Evolutionary conservation across 1,140 invertebrate species (phyloP), one percentile per base, ranked within the genome.

Genomic region (Leptinotarsa lineolata): DNA sequence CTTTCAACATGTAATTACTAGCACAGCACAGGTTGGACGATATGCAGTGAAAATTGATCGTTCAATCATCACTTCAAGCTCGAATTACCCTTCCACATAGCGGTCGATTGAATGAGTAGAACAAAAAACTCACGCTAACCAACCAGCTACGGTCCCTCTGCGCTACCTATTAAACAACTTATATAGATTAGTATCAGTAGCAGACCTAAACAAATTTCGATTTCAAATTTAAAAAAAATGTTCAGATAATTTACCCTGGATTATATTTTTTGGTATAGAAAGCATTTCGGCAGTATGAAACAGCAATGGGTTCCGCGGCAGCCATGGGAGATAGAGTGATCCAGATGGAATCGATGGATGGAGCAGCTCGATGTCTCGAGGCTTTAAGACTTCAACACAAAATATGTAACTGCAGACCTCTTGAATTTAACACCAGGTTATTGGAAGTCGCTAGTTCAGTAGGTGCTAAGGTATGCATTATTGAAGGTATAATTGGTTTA

Each of bases 341-440:
- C 59, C 93, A 94, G 82, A 94, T 94, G 92, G 93, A 94, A 82
- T 92, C 92, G 0, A 94, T 94, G 93, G 93, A 94, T 79, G 93
- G 93, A 1, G 92, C 92, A 0, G 93, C 93, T 0, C 85, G 92
- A 44, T 94, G 93, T 78, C 84, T 94, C 45, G 93, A 94, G 82
- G 91, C 91, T 3, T 83, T 94, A 6, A 86, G 93, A 73, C 82
- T 92, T 13, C 92, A 94, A 77, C 92, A 92, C 79, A 91, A 93
- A 81, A 94, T 94, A 76, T 94, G 93, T 84, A 93, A 94, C 83
- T 94, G 93, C 83, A 87, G 92, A 46, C 92, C 93, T 6, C 85
- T 94, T 22, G 93, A 94, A 83, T 94, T 94, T 82, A 94, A 94
- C 83, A 93, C 92, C 0, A 87, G 92, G 70, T 84, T 94, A 6